Base-by-base conservation (phyloP, 92 coral and sea anemone genomes). In the Nematostella vectensis region DNA sequence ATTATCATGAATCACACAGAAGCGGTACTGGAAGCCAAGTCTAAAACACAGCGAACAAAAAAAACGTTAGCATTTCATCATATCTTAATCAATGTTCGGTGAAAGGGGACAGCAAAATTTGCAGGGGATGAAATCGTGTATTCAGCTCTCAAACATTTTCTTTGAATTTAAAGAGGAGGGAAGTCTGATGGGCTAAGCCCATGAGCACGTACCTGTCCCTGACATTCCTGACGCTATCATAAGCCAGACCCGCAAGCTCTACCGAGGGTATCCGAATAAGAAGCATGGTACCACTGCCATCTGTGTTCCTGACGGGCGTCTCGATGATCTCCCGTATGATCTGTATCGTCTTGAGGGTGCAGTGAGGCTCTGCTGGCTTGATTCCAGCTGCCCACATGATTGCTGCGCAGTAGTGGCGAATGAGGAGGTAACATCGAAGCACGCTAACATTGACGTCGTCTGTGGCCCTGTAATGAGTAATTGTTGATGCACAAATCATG, bases 301-400 rank as follows among this genome's bases (percentile, higher is more conserved):
- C 95, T 6, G 85, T 72, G 72, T 83, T 91, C 33, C 84, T 65
- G 13, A 91, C 77, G 4, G 98, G 98, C 13, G 84, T 81, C 63
- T 91, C 98, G 31, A 91, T 86, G 33, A 91, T 86, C 64, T 91
- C 98, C 11, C 98, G 63, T 68, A 91, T 82, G 64, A 86, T 83
- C 67, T 91, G 98, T 27, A 91, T 68, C 8, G 98, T 91, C 85
- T 91, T 91, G 55, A 91, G 68, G 1, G 98, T 86, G 71, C 98
- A 91, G 64, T 91, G 98, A 1, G 98, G 98, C 54, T 91, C 98
- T 11, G 94, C 94, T 3, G 98, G 94, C 51, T 88, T 82, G 75
- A 91, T 86, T 11, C 98, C 98, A 1, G 98, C 98, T 27, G 96
- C 74, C 98, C 98, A 86, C 96, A 91, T 91, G 67, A 91, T 91